These are phyloP conservation scores for Myotis myotis DNA, from an alignment of 2,797 vertebrate genomes.

Conservation along the genomic window DNA sequence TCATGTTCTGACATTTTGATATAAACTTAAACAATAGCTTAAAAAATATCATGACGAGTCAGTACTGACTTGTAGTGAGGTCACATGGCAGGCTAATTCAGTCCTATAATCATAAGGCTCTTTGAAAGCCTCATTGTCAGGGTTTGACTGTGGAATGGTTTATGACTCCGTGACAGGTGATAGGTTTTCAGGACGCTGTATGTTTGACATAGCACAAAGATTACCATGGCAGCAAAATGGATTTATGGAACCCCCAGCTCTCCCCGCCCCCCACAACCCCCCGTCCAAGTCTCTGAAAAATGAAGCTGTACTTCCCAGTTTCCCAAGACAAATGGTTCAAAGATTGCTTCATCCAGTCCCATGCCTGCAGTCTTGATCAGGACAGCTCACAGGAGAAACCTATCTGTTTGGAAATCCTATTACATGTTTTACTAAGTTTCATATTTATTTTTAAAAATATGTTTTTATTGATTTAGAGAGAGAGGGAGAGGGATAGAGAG, in stretches of 20 bases:
- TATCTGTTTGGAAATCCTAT: not conserved
- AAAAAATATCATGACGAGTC: not conserved
- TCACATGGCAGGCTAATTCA: not conserved
- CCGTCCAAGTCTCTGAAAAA: not conserved
- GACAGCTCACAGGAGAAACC: not conserved
- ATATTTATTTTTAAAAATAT: not conserved
- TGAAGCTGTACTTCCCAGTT: not conserved
- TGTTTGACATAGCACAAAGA: not conserved
- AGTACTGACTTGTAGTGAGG: not conserved
- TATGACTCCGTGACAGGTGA: not conserved
- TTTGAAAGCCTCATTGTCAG: not conserved
- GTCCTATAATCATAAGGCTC: not conserved
- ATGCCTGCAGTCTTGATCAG: not conserved
- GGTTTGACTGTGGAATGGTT: not conserved
- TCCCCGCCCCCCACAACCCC: rapidly evolving
- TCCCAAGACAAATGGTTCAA: not conserved
- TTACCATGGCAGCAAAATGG: not conserved
- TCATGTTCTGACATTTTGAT: not conserved
- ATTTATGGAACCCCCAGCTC: not conserved
- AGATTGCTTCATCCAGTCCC: not conserved
- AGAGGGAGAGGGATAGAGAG: not conserved
- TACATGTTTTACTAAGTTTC: not conserved
- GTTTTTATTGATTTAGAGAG: not conserved
- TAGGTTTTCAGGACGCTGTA: not conserved
- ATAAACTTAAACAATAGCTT: not conserved